phyloP scores from a whole-genome alignment of 2,113 vertebrate species.

The Ophiodon elongatus region DNA sequence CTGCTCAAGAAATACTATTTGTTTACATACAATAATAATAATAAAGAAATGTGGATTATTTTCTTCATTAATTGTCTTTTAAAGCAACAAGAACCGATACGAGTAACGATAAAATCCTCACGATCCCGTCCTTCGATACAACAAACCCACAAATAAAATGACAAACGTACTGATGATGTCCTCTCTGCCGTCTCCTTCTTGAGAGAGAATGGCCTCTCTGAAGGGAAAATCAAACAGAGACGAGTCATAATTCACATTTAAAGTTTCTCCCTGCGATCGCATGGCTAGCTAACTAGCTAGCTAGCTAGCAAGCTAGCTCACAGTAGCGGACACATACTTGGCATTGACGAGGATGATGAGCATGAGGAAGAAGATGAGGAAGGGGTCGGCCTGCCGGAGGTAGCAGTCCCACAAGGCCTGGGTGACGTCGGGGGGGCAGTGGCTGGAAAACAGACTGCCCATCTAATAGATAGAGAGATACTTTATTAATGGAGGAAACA shows the following conservation, averaged over 20 bases:
- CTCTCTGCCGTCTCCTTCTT: constrained; percentile 90
- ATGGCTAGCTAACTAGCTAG: background rate
- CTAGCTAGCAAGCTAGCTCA: background rate
- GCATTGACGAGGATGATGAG: constrained; percentile 98
- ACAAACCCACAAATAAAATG: constrained; percentile 4
- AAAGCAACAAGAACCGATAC: background rate
- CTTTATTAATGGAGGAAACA: constrained; percentile 57
- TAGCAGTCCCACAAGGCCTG: constrained; percentile 96
- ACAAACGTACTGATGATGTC: constrained; percentile 91
- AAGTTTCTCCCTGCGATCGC: background rate
- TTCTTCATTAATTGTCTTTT: no score
- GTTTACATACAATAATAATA: no score
- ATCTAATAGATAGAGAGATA: no score
- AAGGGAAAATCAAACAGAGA: constrained; percentile 46
- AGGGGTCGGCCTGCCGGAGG: constrained; percentile 96
- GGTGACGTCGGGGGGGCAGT: constrained; percentile 91
- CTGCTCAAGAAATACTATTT: no score
- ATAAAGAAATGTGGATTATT: no score
- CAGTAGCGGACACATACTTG: constrained; percentile 87
- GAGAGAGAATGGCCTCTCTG: constrained; percentile 91
- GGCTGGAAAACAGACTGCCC: constrained; percentile 94
- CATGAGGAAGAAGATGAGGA: constrained; percentile 98
- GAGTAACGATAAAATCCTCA: background rate
- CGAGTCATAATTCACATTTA: background rate
- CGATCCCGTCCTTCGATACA: background rate